Conservation (phyloP, 2,888 invertebrate genomes). For the Gari tellinella region DNA sequence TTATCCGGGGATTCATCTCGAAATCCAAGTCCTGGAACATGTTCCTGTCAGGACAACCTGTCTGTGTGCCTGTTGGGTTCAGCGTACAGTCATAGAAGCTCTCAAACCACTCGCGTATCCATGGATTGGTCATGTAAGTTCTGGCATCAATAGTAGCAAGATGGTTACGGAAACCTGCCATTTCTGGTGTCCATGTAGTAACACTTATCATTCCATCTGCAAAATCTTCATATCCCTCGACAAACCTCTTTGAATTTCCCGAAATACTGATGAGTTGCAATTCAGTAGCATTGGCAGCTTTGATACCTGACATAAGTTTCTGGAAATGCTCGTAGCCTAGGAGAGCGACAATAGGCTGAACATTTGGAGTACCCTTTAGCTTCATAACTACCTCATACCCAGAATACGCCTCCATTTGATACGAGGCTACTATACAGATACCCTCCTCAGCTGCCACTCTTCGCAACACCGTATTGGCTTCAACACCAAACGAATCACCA, state of each 20-base stretch:
- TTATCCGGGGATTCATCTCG: slow-evolving; percentile 61
- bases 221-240: slow-evolving; percentile 69
- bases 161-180: slow-evolving; percentile 46
- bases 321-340: slow-evolving; percentile 41
- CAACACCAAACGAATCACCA: slow-evolving; percentile 54
- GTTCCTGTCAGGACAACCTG: slow-evolving; percentile 45
- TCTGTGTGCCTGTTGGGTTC: slow-evolving; percentile 36
- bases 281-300: slow-evolving; percentile 46
- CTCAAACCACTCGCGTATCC: slow-evolving; percentile 80
- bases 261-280: slow-evolving; percentile 74
- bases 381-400: slow-evolving; percentile 47
- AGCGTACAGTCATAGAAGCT: slow-evolving; percentile 72
- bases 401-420: slow-evolving; percentile 34
- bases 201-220: slow-evolving; percentile 73
- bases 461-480: slow-evolving; percentile 59
- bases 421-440: slow-evolving; percentile 77
- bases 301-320: slow-evolving; percentile 60
- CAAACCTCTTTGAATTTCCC: slow-evolving; percentile 43
- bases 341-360: slow-evolving; percentile 72
- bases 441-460: slow-evolving; percentile 71
- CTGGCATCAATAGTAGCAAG: slow-evolving; percentile 60
- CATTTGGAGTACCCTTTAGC: slow-evolving; percentile 57
- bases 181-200: slow-evolving; percentile 40
- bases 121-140: slow-evolving; percentile 75
- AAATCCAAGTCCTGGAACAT: slow-evolving; percentile 58